Evolutionary conservation across 2,113 vertebrate genomes (phyloP).

Genomic region (Corydoras maculifer): DNA sequence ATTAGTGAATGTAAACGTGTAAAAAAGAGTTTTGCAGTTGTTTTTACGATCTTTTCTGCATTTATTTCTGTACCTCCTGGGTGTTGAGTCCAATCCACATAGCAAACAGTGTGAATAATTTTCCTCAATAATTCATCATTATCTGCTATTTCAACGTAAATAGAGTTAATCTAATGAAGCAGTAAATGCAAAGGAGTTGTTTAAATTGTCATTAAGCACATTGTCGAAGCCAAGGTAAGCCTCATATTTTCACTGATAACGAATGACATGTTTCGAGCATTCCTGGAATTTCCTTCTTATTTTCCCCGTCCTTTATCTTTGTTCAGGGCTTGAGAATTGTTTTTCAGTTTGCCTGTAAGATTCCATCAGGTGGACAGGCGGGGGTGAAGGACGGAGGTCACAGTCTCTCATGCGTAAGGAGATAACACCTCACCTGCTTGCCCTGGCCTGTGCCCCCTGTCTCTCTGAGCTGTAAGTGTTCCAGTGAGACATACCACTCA

Average conservation of each 20-base stretch:
- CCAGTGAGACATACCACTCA: slow-evolving; percentile 38
- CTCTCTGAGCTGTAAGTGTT: slow-evolving; percentile 29
- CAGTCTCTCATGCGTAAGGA: slow-evolving; percentile 12
- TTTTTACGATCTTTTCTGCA: too few relatives aligned
- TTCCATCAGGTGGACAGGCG: slow-evolving; percentile 29
- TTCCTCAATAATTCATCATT: too few relatives aligned
- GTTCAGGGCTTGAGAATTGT: slow-evolving; percentile 23
- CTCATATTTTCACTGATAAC: slow-evolving; percentile 1
- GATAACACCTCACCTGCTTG: slow-evolving; percentile 39
- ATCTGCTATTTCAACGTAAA: too few relatives aligned
- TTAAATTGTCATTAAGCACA: neutral
- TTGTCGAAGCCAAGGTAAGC: neutral
- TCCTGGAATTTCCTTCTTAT: slow-evolving; percentile 14
- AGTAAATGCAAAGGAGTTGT: too few relatives aligned
- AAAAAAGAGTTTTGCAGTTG: too few relatives aligned
- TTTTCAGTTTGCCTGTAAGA: slow-evolving; percentile 3
- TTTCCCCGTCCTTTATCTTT: neutral
- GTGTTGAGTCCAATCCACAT: too few relatives aligned
- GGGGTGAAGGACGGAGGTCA: slow-evolving; percentile 16
- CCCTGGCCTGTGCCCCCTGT: slow-evolving; percentile 34
- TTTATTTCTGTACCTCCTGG: too few relatives aligned
- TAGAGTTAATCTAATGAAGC: too few relatives aligned
- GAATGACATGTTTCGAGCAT: slow-evolving; percentile 4
- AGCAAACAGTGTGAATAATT: too few relatives aligned
- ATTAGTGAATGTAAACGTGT: too few relatives aligned